Percentiles rank a stretch among this genome's conserved stretches.
Conservation (phyloP, 1,140 invertebrate species). For the Zophobas morio region DNA sequence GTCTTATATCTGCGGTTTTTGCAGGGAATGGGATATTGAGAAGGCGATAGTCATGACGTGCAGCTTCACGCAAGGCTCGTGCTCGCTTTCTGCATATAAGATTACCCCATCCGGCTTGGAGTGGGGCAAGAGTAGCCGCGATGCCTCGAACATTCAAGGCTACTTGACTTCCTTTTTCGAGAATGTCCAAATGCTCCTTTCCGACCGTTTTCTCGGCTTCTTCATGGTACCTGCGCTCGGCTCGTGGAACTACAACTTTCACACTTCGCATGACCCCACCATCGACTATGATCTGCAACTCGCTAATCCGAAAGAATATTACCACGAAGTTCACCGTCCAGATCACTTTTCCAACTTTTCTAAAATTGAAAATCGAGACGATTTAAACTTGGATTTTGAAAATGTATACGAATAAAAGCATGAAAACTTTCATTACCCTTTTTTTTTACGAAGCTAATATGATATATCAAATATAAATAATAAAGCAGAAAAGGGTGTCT, state of each 20-base stretch:
- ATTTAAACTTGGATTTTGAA: too few species aligned
- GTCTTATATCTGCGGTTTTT: too few species aligned
- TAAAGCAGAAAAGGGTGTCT: too few species aligned
- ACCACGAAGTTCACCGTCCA: slow-evolving; percentile 97
- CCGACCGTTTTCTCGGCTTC: slow-evolving; percentile 98
- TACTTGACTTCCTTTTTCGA: slow-evolving; percentile 99
- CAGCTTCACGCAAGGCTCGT: slow-evolving; percentile 98
- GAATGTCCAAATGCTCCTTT: slow-evolving; percentile 99
- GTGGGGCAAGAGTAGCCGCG: slow-evolving; percentile 98
- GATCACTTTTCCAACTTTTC: slow-evolving; percentile 99
- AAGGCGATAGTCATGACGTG: slow-evolving; percentile 99
- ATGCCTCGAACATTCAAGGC: slow-evolving; percentile 99
- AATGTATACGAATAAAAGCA: too few species aligned
- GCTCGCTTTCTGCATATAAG: slow-evolving; percentile 98
- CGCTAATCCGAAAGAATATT: slow-evolving; percentile 99
- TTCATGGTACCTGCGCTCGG: slow-evolving; percentile 98
- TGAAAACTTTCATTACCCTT: too few species aligned
- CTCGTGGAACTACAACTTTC: slow-evolving; percentile 99
- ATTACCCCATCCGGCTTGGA: slow-evolving; percentile 98
- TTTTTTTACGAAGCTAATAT: too few species aligned
- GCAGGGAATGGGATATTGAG: slow-evolving; percentile 97
- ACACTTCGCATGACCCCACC: slow-evolving; percentile 97
- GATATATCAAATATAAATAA: too few species aligned
- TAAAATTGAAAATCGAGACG: slow-evolving; percentile 92
- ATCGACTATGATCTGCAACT: slow-evolving; percentile 99